A percentile compares a stretch with the other conserved stretches of the same genome.
Evolutionary conservation across 2,113 vertebrate species (phyloP).

Genomic region (Cyanoliseus patagonus): DNA sequence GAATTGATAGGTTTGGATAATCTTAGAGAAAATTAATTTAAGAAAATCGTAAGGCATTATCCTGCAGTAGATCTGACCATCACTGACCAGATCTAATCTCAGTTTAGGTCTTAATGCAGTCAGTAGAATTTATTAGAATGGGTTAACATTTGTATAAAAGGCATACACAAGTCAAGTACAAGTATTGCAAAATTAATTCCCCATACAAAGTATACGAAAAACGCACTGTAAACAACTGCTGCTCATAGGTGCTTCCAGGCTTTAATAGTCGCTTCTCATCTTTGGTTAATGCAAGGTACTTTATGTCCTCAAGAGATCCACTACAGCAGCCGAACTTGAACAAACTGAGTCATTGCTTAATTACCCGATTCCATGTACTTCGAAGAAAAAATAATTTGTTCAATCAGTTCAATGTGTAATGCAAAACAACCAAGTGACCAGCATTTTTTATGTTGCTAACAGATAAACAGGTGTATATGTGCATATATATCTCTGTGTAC

Average conservation of each 20-base stretch:
- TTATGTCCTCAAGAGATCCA: conserved; percentile 10
- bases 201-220: conserved; percentile 57
- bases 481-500: accelerated
- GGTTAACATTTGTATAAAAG: conserved; percentile 52
- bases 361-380: not conserved
- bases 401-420: not conserved
- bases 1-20: conserved; percentile 23
- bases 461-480: not conserved
- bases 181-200: conserved; percentile 68
- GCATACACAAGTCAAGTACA: conserved; percentile 56
- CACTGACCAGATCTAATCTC: not conserved
- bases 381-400: not conserved
- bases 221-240: conserved; percentile 51
- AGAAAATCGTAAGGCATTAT: conserved; percentile 69
- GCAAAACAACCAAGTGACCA: not conserved
- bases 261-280: conserved; percentile 37
- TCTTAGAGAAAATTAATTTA: conserved; percentile 47
- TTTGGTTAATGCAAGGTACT: conserved; percentile 52
- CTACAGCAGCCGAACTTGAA: not conserved
- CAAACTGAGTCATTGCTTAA: not conserved
- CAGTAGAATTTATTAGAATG: not conserved
- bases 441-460: not conserved
- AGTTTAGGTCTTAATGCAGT: conserved; percentile 48
- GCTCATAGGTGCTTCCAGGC: conserved; percentile 20
- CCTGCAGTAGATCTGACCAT: conserved; percentile 1